Base-by-base conservation (phyloP, 2,888 invertebrate genomes). In the Phrixothrix hirtus region DNA sequence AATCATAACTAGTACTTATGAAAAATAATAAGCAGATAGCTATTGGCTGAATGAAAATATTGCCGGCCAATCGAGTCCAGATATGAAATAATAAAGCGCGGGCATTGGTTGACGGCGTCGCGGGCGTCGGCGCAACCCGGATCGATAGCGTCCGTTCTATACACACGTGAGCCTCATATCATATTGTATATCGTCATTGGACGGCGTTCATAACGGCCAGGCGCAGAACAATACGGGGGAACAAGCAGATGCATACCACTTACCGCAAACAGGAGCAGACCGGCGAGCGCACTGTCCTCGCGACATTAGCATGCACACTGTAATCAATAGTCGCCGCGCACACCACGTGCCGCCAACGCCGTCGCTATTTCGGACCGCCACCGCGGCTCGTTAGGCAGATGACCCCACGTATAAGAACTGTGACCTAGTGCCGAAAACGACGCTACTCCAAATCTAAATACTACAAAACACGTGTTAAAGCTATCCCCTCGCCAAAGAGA, bases 11-110 rank as follows among this genome's bases (percentile, higher is more conserved):
- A 57, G 45, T 25, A 55, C 58, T 61, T 71, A 71, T 71, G 68
- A 69, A 69, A 68, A 71, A 70, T 74, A 59, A 73, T 73, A 73
- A 70, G 64, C 58, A 46, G 56, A 39, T 58, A 54, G 51, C 56
- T 59, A 69, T 70, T 68, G 70, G 70, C 46, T 59, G 57, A 44
- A 64, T 67, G 58, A 54, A 46, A 79, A 79, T 79, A 78, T 78
- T 78, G 75, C 69, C 69, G 74, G 60, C 73, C 78, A 74, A 82
- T 82, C 79, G 70, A 70, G 75, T 76, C 71, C 62, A 79, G 79
- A 81, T 82, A 82, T 82, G 80, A 83, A 82, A 82, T 82, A 82
- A 83, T 82, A 82, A 79, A 79, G 78, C 62, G 65, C 69, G 68
- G 72, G 77, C 76, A 81, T 81, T 81, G 82, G 82, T 65, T 72